Conservation (phyloP, 2,797 vertebrate genomes). For the Rhodeus uyekii region DNA sequence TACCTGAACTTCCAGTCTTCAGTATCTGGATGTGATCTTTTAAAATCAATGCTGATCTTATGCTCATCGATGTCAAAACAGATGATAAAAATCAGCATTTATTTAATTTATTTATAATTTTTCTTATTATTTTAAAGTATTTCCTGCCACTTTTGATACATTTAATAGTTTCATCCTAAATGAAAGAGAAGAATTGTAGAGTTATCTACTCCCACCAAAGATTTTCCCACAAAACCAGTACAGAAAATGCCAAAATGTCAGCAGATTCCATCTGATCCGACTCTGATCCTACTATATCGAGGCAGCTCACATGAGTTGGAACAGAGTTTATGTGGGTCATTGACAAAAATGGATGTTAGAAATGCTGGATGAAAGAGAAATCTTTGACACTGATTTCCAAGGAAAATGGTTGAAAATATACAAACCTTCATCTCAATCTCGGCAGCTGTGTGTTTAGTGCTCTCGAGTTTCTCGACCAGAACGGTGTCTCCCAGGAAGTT, state of each 20-base stretch:
- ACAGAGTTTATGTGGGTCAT: background rate
- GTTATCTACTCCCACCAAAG: background rate
- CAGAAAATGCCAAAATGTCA: background rate
- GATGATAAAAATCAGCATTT: too few relatives aligned
- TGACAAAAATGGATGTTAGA: background rate
- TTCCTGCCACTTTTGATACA: background rate
- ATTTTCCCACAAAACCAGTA: background rate
- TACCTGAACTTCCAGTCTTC: background rate
- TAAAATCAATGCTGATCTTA: background rate
- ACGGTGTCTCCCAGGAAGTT: conserved; percentile 80
- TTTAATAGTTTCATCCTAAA: background rate
- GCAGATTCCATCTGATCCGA: background rate
- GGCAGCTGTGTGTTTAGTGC: conserved; percentile 80
- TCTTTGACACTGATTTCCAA: background rate
- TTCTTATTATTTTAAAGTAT: background rate
- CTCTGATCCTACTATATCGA: background rate
- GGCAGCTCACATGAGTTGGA: background rate
- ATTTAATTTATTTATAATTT: background rate
- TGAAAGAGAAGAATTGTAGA: background rate
- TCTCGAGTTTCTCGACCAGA: conserved; percentile 82
- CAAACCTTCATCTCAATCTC: conserved; percentile 81
- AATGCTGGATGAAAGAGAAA: background rate
- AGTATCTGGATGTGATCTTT: background rate
- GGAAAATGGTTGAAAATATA: background rate
- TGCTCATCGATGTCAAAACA: background rate